Base-by-base conservation (phyloP, 2,797 vertebrate genomes). In the Typhlichthys subterraneus region DNA sequence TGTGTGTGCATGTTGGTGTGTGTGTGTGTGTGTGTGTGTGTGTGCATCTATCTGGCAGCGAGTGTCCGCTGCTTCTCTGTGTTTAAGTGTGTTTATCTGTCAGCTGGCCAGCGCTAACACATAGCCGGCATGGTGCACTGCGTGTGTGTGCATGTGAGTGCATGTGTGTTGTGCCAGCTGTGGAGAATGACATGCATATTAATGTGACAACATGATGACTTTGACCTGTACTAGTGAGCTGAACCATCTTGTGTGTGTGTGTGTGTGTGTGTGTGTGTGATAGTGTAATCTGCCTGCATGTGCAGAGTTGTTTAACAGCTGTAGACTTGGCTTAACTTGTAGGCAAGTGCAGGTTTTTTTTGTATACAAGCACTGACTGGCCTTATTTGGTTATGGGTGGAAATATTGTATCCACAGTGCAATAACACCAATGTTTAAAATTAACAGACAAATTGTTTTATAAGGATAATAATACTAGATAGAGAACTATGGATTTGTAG, bases 11-110 rank as follows among this genome's bases (percentile, higher is more conserved):
- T 63, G 14, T 45, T 13, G 62, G 46, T 70, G 61, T 62, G 23
- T 33, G 53, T 8, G 11, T 66, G 52, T 64, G 67, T 52, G 53
- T n/a, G 23, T 17, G 11, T 64, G 52, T 64, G 67, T 54, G 53
- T n/a, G 23, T 33, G 53, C 53, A 49, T 52, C 45, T 59, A 57
- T 49, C 29, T 9, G 59, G 64, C 59, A 55, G 48, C 64, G 55
- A 59, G 33, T 54, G 77, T 86, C 64, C 57, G 53, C 53, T 47
- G 69, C 82, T 82, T 75, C 73, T 85, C 84, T 78, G 76, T 84
- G 80, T 87, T 89, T 85, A 84, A 85, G 82, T 84, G 82, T 74
- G 79, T 86, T 85, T 75, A 74, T 73, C 74, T 84, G 80, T 89
- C 81, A 85, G 69, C 75, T 80, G 77, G 82, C 84, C 86, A 84